phyloP scores from a whole-genome alignment of 1,140 invertebrate genomes.

The Drosophila ogumai region DNA sequence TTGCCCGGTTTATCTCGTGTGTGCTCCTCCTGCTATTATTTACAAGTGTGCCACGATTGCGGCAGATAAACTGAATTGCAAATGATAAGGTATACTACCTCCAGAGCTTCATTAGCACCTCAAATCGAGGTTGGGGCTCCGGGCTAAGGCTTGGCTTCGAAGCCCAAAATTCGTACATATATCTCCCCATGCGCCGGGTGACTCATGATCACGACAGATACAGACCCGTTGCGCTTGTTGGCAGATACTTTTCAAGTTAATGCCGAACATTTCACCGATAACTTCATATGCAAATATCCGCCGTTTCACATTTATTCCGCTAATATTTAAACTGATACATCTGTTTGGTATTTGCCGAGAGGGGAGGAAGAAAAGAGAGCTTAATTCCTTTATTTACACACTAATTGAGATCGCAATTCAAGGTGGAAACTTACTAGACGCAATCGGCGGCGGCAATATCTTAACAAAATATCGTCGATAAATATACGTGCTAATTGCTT shows the following conservation, averaged over 20 bases:
- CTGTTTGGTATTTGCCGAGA: constrained; percentile 37
- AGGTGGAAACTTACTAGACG: constrained; percentile 60
- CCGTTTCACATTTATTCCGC: constrained; percentile 17
- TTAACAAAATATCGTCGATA: constrained; percentile 36
- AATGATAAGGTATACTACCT: constrained; percentile 21
- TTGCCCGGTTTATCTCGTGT: constrained; percentile 66
- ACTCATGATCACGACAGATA: constrained; percentile 59
- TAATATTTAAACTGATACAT: constrained; percentile 37
- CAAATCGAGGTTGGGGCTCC: constrained; percentile 17
- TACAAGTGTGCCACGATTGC: constrained; percentile 62
- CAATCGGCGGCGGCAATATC: constrained; percentile 29
- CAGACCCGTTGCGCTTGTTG: constrained; percentile 26
- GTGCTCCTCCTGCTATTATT: constrained; percentile 64
- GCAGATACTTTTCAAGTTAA: constrained; percentile 44
- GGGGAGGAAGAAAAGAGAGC: neutral
- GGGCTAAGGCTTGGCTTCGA: constrained; percentile 4
- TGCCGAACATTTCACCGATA: constrained; percentile 51
- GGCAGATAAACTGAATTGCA: constrained; percentile 50
- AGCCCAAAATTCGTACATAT: neutral
- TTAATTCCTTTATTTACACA: constrained; percentile 53
- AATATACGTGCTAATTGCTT: constrained; percentile 48
- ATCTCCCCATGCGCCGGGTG: constrained; percentile 36
- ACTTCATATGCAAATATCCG: constrained; percentile 51
- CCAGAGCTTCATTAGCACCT: constrained; percentile 36
- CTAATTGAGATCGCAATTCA: constrained; percentile 54